Base-by-base conservation (phyloP, 2,113 vertebrate species). In the Paraplagusia blochii region DNA sequence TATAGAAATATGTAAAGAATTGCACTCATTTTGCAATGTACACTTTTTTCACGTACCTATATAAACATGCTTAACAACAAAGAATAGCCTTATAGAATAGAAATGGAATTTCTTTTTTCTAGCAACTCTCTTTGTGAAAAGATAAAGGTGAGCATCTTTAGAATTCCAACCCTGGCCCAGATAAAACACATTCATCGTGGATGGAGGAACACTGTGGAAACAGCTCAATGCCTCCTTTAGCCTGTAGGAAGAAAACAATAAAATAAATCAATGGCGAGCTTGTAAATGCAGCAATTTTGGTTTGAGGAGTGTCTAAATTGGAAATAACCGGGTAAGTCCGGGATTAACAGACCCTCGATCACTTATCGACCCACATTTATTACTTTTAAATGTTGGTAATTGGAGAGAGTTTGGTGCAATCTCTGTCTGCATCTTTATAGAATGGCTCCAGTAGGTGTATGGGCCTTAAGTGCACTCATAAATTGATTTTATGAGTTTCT, bases 401-500 rank as follows among this genome's bases (percentile, higher is more conserved):
- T 78, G 74, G 70, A 70, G 62, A 44, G 75, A 43, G 77, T 83
- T 89, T 76, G 74, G 73, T 76, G 64, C 82, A 83, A 83, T 89
- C 85, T 85, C 76, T 68, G 85, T 82, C 78, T 86, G 77, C 82
- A 85, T 85, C 81, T 86, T 85, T 85, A 82, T 71, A 81, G 81
- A 68, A 81, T 38, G 77, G 88, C 84, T 87, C 81, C 72, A 72
- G 80, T 87, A 88, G 84, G 88, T 81, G 83, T 69, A 76, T 34
- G 64, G 83, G 58, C 74, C 80, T 81, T 89, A 88, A 88, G 86
- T 88, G 86, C 80, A 74, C 85, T 86, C 88, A 76, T 91, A 91
- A 91, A 91, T 90, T 81, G 67, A 65, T 68, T 90, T 89, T 88
- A 89, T 89, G 87, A 85, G 63, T 87, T 90, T 88, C 82, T 84